Conservation (phyloP, 64 coral and sea anemone species). For the Actinia equina region DNA sequence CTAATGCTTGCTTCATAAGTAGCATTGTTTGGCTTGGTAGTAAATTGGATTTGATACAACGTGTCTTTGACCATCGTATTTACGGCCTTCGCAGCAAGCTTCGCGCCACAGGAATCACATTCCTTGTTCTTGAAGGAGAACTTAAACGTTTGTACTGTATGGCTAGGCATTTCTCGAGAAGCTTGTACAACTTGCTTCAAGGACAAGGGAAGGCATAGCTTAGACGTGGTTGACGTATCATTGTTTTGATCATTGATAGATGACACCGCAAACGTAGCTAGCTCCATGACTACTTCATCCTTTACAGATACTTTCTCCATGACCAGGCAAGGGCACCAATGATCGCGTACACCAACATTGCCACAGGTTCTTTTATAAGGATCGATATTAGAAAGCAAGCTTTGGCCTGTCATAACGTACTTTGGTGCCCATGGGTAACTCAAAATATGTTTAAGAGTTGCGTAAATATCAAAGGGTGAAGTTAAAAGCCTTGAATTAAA, state of each 20-base stretch:
- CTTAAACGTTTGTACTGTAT: constrained; percentile 11
- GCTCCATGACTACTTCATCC: neutral
- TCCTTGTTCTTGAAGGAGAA: constrained; percentile 7
- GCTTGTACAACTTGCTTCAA: neutral
- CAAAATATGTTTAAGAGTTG: constrained; percentile 26
- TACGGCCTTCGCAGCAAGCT: neutral
- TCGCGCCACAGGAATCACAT: neutral
- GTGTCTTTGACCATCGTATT: constrained; percentile 32
- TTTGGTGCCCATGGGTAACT: constrained; percentile 15
- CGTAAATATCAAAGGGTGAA: constrained; percentile 40
- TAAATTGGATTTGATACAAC: constrained; percentile 26
- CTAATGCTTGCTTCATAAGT: constrained; percentile 5
- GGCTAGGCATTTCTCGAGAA: constrained; percentile 11
- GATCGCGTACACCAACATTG: constrained; percentile 5
- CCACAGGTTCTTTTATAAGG: neutral
- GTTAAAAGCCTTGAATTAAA: constrained; percentile 34
- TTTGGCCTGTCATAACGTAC: constrained; percentile 11
- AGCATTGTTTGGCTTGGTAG: constrained; percentile 6
- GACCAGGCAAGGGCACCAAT: constrained; percentile 9
- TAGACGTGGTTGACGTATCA: neutral
- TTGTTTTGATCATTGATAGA: neutral
- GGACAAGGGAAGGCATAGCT: neutral
- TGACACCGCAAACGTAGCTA: neutral
- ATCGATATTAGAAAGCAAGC: neutral
- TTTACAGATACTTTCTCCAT: neutral